Conservation (phyloP, 2,797 vertebrate genomes). For the Chaetodon trifasciatus region DNA sequence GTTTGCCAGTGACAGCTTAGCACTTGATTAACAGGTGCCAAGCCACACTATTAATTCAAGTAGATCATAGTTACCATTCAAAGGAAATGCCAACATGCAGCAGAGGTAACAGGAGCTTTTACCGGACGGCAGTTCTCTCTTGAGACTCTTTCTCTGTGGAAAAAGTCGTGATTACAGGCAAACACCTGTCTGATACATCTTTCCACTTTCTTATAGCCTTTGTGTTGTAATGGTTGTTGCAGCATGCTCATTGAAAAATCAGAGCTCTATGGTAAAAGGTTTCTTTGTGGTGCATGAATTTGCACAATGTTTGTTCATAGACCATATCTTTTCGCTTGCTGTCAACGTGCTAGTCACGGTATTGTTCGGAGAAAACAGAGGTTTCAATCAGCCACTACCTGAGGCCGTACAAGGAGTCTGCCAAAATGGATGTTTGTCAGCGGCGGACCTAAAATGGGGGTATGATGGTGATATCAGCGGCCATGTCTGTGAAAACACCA, state of each 20-base stretch:
- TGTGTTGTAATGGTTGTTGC: neutral
- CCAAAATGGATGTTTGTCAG: constrained; percentile 82
- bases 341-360: constrained; percentile 44
- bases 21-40: constrained; percentile 80
- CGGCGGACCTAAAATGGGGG: constrained; percentile 76
- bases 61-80: constrained; percentile 78
- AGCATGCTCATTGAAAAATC: constrained; percentile 9
- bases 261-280: constrained; percentile 8
- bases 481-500: constrained; percentile 85
- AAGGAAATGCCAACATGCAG: constrained; percentile 67
- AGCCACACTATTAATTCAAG: constrained; percentile 81
- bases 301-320: constrained; percentile 40
- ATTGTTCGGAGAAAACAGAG: constrained; percentile 50
- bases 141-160: constrained; percentile 1
- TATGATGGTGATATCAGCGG: constrained; percentile 77
- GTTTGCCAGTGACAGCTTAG: constrained; percentile 80
- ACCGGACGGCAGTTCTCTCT: constrained; percentile 12
- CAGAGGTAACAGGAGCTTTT: constrained; percentile 37
- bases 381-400: constrained; percentile 74
- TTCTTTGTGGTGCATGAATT: constrained; percentile 33
- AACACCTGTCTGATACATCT: constrained; percentile 1
- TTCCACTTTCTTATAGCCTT: neutral
- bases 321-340: constrained; percentile 34
- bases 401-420: constrained; percentile 57
- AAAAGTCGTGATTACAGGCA: constrained; percentile 19